Percentiles rank a stretch among this genome's conserved stretches.
Conservation (phyloP, 2,113 vertebrate species). For the Stegastes partitus region DNA sequence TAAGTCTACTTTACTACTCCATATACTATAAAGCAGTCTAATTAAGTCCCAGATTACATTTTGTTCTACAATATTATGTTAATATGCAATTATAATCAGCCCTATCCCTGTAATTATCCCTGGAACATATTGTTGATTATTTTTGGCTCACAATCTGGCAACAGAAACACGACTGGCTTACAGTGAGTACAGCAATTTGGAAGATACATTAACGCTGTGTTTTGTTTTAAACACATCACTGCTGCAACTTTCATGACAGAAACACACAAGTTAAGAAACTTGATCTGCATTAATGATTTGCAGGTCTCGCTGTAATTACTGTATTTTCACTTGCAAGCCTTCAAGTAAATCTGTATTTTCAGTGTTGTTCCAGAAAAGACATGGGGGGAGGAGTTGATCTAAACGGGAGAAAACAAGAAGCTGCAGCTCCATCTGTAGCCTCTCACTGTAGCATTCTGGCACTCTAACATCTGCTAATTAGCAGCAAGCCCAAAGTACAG, state of each 20-base stretch:
- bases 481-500: too few species aligned
- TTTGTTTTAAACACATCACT: neutral
- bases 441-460: too few species aligned
- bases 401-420: too few species aligned
- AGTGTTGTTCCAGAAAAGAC: too few species aligned
- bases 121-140: constrained; percentile 6
- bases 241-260: neutral
- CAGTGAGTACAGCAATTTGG: neutral
- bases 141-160: neutral
- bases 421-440: too few species aligned
- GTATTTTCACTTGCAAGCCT: too few species aligned
- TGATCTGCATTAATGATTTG: too few species aligned
- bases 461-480: too few species aligned
- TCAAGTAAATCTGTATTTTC: too few species aligned
- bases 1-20: neutral
- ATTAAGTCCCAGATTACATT: constrained; percentile 23
- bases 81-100: constrained; percentile 18
- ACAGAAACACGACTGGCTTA: neutral
- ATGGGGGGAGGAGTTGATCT: too few species aligned
- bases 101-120: neutral
- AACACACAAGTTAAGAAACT: too few species aligned
- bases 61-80: neutral
- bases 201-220: neutral
- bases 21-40: neutral
- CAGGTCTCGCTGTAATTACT: too few species aligned